These are phyloP conservation scores for Bombus waltoni DNA, from an alignment of 1,140 invertebrate genomes.

Conservation along the genomic window DNA sequence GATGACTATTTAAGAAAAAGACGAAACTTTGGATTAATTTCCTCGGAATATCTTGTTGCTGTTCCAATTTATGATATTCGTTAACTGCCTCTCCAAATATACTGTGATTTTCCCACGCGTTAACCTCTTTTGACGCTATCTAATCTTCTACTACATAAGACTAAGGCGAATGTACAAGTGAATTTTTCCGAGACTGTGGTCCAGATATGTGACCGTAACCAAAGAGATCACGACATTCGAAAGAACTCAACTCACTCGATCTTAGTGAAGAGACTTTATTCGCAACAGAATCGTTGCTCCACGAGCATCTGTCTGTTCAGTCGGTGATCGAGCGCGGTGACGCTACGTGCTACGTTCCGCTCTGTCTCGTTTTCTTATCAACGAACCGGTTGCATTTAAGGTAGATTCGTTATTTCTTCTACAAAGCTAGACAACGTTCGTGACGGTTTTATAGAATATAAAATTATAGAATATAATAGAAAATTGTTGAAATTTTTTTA, in stretches of 20 bases:
- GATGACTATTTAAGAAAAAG: too few relatives aligned
- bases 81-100: not conserved
- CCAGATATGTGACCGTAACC: not conserved
- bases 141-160: too few relatives aligned
- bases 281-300: slow-evolving; percentile 40
- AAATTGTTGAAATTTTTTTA: too few relatives aligned
- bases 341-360: not conserved
- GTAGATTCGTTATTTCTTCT: too few relatives aligned
- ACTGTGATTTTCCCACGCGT: not conserved
- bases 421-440: not conserved
- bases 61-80: not conserved
- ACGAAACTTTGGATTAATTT: not conserved
- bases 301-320: slow-evolving; percentile 29
- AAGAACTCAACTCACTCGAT: not conserved
- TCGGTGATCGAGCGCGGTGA: slow-evolving; percentile 40
- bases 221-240: not conserved
- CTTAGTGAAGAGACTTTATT: slow-evolving; percentile 15
- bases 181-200: not conserved
- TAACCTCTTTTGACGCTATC: not conserved
- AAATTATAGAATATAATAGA: too few relatives aligned
- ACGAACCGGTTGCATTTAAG: not conserved
- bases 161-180: not conserved
- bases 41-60: not conserved
- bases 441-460: not conserved
- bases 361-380: not conserved